Base-by-base conservation (phyloP, 2,113 vertebrate genomes). In the Limanda limanda region DNA sequence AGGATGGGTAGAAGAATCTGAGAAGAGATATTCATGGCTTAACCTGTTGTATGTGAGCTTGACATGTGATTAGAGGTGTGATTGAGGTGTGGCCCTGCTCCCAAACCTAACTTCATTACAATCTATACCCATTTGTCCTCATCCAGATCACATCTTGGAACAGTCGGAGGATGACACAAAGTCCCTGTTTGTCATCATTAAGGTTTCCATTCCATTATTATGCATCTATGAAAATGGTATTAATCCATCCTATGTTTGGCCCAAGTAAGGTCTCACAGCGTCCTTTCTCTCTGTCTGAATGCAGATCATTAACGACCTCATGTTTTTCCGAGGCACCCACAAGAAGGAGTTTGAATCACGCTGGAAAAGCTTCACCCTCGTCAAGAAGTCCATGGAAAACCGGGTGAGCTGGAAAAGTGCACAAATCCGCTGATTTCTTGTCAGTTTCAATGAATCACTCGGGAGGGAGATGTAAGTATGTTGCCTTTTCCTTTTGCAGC, bases 301-400 rank as follows among this genome's bases (percentile, higher is more conserved):
- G 2, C 83, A 99, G 98, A 98, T 99, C 86, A 96, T 99, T 86
- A 95, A 95, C 84, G 97, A 98, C 79, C 94, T 99, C 89, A 93
- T 99, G 87, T 96, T 97, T 52, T 99, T 98, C 87, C 97, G 95
- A 82, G 98, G 98, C 31, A 97, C 96, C 85, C 97, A 98, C 92
- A 98, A 98, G 82, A 96, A 97, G 71, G 97, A 99, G 85, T 99
- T 99, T 92, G 97, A 99, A 85, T 98, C 97, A 2, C 95, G 96
- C 25, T 99, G 97, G 98, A 99, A 99, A 84, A 99, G 97, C 92
- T 98, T 99, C 93, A 97, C 96, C 65, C 90, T 99, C n/a, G 97
- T 98, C 82, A 98, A 99, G 90, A 99, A 99, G 90, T 99, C 98
- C 12, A 98, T 99, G 97, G 97, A 99, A 92, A 98, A 99, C 92